Base-by-base conservation (phyloP, 37 sponge, comb jelly and placozoan genomes). In the Axinella damicornis region DNA sequence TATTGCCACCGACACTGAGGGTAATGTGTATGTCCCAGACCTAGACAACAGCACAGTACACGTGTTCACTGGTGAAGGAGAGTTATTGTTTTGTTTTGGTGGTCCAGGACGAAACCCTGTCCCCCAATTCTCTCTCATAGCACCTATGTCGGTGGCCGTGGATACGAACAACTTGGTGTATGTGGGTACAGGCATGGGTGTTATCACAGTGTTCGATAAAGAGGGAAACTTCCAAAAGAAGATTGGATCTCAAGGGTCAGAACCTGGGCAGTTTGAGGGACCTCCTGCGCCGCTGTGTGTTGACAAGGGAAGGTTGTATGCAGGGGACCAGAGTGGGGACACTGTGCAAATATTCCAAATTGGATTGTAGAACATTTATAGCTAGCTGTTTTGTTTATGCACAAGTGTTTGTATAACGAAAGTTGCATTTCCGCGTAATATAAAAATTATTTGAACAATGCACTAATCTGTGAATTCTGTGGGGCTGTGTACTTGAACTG, bases 311-410 rank as follows among this genome's bases (percentile, higher is more conserved):
- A 21, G 24, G 17, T 69, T 85, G 38, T 85, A 85, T 57, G 85
- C 66, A 11, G 57, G 85, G 13, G 85, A 85, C 17, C 35, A 22
- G 68, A 56, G 15, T 15, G 66, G n/a, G 28, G 67, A 85, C 33
- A 65, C 69, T 2, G 57, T 85, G 5, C 85, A 85, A 76, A 37
- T 85, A 33, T 83, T 83, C 40, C n/a, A 61, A 61, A 61, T 61
- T 25, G 2, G 25, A 61, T 14, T 19, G 25, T 14, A 25, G 25
- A 61, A 5, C 13, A 61, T n/a, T n/a, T n/a, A n/a, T n/a, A n/a
- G n/a, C n/a, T n/a, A n/a, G n/a, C n/a, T n/a, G n/a, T n/a, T n/a
- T n/a, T n/a, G n/a, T n/a, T n/a, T n/a, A n/a, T n/a, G n/a, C n/a
- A n/a, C n/a, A n/a, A n/a, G n/a, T n/a, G n/a, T n/a, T n/a, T n/a